Conservation (phyloP, 2,113 vertebrate genomes). For the Spea multiplicata region DNA sequence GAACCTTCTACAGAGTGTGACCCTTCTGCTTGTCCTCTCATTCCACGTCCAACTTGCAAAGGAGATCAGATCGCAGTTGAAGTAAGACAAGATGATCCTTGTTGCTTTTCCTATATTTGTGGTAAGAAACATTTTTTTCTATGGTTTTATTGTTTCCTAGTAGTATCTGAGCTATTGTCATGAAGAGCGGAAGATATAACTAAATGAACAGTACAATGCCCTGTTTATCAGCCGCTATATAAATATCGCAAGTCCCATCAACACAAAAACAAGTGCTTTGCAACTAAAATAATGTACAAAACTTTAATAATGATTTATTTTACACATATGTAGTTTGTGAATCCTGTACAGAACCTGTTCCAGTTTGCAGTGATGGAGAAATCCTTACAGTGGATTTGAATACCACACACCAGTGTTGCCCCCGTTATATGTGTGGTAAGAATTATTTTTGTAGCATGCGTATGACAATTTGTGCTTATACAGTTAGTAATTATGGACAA, state of each 20-base stretch:
- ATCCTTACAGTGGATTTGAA: constrained; percentile 86
- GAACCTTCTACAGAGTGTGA: constrained; percentile 80
- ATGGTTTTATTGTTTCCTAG: no score
- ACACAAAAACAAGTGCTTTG: no score
- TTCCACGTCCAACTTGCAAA: constrained; percentile 75
- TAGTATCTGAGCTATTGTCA: no score
- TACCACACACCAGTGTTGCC: constrained; percentile 85
- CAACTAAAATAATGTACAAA: constrained; percentile 5
- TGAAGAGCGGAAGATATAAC: no score
- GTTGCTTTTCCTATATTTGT: constrained; percentile 90
- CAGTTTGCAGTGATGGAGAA: constrained; percentile 80
- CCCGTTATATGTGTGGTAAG: constrained; percentile 88
- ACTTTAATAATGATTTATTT: constrained; percentile 39
- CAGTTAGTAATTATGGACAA: neutral
- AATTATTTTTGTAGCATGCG: constrained; percentile 9
- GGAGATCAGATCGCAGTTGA: constrained; percentile 91
- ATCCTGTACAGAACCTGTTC: constrained; percentile 83
- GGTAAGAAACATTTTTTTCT: constrained; percentile 66
- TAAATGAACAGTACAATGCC: no score
- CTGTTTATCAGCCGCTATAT: no score
- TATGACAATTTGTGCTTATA: neutral
- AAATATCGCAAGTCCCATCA: no score
- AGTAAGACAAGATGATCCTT: constrained; percentile 77
- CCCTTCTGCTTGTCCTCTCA: constrained; percentile 73
- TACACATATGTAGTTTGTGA: constrained; percentile 71